Conservation (phyloP, 1,140 invertebrate genomes). For the Scaptomyza pallida region DNA sequence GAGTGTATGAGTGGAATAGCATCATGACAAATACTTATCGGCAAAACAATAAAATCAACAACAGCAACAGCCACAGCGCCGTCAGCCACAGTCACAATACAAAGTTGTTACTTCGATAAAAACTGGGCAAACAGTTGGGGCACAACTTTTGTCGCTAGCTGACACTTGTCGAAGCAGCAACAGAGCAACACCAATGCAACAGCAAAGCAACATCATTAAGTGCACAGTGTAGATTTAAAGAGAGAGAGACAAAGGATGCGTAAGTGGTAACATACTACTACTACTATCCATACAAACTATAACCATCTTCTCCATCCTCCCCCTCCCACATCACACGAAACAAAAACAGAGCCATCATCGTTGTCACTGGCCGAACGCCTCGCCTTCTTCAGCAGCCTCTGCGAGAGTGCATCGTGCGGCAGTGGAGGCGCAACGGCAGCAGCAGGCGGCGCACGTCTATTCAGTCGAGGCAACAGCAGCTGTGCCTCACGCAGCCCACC, state of each 20-base stretch:
- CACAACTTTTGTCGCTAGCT: conserved; percentile 31
- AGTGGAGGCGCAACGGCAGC: conserved; percentile 27
- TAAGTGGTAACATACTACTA: conserved; percentile 44
- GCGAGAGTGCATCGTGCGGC: conserved; percentile 41
- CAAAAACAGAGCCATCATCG: conserved; percentile 71
- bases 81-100: neutral
- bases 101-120: conserved; percentile 47
- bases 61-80: conserved; percentile 6
- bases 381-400: conserved; percentile 77
- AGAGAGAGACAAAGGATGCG: conserved; percentile 58
- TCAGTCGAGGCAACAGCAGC: conserved; percentile 58
- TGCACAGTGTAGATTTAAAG: neutral
- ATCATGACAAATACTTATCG: conserved; percentile 19
- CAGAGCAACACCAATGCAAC: conserved; percentile 6
- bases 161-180: conserved; percentile 18
- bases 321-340: neutral
- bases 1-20: conserved; percentile 16
- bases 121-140: conserved; percentile 35
- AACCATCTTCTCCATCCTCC: neutral
- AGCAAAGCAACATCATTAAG: conserved; percentile 27
- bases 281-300: neutral
- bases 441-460: conserved; percentile 17
- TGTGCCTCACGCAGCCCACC: conserved; percentile 63
- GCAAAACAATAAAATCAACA: conserved; percentile 24
- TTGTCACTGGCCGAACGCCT: conserved; percentile 76